A percentile compares a stretch with the other conserved stretches of the same genome.
phyloP scores from a whole-genome alignment of 2,888 invertebrate species.

The Pimpla rufipes region DNA sequence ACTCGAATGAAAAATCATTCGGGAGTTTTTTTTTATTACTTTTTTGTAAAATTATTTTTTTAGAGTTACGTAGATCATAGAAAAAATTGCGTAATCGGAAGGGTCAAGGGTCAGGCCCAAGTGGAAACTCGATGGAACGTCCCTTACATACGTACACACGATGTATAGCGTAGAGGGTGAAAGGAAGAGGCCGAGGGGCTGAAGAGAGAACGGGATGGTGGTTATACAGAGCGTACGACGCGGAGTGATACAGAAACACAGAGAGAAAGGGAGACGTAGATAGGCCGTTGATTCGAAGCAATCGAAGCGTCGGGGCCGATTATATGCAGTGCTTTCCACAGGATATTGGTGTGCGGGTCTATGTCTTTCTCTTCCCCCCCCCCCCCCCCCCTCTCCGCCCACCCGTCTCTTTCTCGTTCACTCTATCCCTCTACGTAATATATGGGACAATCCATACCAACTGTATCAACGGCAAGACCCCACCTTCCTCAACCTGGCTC shows the following conservation, averaged over 20 bases:
- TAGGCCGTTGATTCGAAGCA: constrained; percentile 54
- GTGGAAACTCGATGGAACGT: too few relatives aligned
- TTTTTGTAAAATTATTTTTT: too few relatives aligned
- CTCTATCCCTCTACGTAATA: background rate
- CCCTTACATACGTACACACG: too few relatives aligned
- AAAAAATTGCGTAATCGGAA: too few relatives aligned
- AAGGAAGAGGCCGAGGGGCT: background rate
- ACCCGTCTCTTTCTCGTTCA: background rate
- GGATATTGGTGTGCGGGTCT: constrained; percentile 50
- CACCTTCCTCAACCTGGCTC: too few relatives aligned
- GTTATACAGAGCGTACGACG: constrained; percentile 5
- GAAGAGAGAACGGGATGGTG: constrained; percentile 2
- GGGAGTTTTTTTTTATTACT: too few relatives aligned
- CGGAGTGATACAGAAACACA: constrained; percentile 3
- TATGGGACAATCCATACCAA: too few relatives aligned
- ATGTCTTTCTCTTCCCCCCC: background rate
- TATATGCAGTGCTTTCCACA: constrained; percentile 58
- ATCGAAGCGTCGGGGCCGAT: constrained; percentile 57
- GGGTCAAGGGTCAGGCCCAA: too few relatives aligned
- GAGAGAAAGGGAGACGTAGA: constrained; percentile 3
- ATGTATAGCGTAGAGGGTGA: too few relatives aligned
- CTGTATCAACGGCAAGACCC: too few relatives aligned
- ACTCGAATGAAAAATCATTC: too few relatives aligned
- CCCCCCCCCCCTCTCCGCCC: background rate
- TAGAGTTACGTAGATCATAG: too few relatives aligned